Conservation (phyloP, 92 coral and sea anemone species). For the Zoanthus sansibaricus region DNA sequence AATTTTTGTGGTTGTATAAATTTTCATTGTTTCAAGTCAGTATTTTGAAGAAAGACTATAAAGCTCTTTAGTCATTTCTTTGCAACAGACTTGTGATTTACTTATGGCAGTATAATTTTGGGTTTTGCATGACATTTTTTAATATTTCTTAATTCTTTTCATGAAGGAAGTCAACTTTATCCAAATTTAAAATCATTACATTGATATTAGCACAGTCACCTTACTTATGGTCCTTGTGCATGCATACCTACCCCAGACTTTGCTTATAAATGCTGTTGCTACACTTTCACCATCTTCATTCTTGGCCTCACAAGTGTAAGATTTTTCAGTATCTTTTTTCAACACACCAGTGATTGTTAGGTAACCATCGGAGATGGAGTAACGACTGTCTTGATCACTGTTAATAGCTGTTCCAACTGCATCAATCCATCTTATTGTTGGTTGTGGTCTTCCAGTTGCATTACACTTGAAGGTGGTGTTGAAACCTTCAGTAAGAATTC, state of each 20-base stretch:
- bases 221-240: too few species aligned
- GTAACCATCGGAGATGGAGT: slow-evolving; percentile 14
- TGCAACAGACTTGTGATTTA: too few species aligned
- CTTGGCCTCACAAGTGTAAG: slow-evolving; percentile 25
- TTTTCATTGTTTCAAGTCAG: too few species aligned
- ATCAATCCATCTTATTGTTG: slow-evolving; percentile 26
- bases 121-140: too few species aligned
- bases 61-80: too few species aligned
- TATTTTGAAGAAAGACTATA: too few species aligned
- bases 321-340: not conserved
- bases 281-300: not conserved
- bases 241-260: slow-evolving; percentile 12
- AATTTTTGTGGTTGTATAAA: too few species aligned
- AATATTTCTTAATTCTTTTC: too few species aligned
- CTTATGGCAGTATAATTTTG: too few species aligned
- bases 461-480: slow-evolving; percentile 49
- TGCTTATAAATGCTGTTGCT: slow-evolving; percentile 2
- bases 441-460: slow-evolving; percentile 36
- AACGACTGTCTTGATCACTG: not conserved
- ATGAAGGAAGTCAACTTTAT: too few species aligned
- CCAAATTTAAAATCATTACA: too few species aligned
- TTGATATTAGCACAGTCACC: too few species aligned
- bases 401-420: not conserved
- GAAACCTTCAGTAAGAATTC: slow-evolving; percentile 24
- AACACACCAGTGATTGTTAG: slow-evolving; percentile 30